Conservation (phyloP, 2,113 vertebrate genomes). For the Ramphastos sulfuratus region DNA sequence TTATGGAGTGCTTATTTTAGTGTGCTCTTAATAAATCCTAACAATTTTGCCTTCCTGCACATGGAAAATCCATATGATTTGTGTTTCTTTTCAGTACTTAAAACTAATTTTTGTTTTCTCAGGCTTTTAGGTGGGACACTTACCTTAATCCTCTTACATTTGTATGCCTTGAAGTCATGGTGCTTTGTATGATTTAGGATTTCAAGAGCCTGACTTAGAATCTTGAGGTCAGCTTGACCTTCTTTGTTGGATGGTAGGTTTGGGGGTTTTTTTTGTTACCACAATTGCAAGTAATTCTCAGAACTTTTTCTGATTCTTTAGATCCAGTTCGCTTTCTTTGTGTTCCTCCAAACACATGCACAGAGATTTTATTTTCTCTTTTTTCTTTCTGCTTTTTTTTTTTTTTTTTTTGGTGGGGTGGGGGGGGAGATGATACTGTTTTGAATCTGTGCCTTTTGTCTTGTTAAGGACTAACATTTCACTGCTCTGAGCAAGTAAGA, state of each 20-base stretch:
- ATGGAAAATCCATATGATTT: conserved; percentile 60
- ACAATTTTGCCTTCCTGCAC: conserved; percentile 49
- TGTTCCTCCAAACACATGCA: background rate
- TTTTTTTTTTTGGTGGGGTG: background rate
- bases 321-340: background rate
- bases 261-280: conserved; percentile 11
- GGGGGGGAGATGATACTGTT: background rate
- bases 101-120: conserved; percentile 79
- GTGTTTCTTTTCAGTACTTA: conserved; percentile 72
- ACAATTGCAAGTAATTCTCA: conserved; percentile 40
- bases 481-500: background rate
- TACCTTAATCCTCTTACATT: conserved; percentile 82
- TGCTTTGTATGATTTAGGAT: conserved; percentile 71
- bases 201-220: conserved; percentile 78
- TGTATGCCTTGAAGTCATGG: conserved; percentile 75
- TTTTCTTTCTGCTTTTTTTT: background rate
- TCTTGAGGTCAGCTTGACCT: conserved; percentile 75
- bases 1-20: conserved; percentile 40
- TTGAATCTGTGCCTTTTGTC: background rate
- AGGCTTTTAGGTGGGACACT: conserved; percentile 77
- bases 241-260: no score
- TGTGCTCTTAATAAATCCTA: conserved; percentile 25
- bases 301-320: conserved; percentile 19
- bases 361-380: background rate
- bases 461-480: background rate